A percentile compares a stretch with the other conserved stretches of the same genome.
phyloP scores from a whole-genome alignment of 2,113 vertebrate species.

The Xenopus borealis region DNA sequence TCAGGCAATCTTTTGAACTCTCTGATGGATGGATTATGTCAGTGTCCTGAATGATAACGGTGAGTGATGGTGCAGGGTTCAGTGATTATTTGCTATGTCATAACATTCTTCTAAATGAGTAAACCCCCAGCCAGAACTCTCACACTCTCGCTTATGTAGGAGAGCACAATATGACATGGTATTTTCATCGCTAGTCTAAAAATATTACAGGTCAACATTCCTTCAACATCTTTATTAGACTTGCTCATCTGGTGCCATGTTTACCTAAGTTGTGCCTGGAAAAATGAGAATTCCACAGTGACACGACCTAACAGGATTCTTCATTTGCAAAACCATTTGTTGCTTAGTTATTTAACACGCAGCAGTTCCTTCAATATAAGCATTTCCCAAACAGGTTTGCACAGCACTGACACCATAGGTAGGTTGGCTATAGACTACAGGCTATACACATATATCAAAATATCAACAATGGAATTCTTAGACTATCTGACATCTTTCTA shows the following conservation, averaged over 20 bases:
- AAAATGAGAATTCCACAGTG: constrained; percentile 32
- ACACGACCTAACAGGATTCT: neutral
- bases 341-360: constrained; percentile 2
- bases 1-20: too few relatives aligned
- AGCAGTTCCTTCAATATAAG: neutral
- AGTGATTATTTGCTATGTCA: too few relatives aligned
- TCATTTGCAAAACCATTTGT: neutral
- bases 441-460: too few relatives aligned
- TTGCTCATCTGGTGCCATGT: constrained; percentile 9
- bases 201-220: constrained; percentile 35
- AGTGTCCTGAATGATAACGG: too few relatives aligned
- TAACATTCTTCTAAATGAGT: too few relatives aligned
- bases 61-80: too few relatives aligned
- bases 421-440: neutral
- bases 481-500: too few relatives aligned
- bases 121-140: neutral
- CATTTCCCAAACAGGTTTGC: neutral
- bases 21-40: too few relatives aligned
- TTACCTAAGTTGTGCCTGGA: constrained; percentile 5
- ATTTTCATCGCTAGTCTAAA: constrained; percentile 32
- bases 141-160: constrained; percentile 25
- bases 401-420: neutral
- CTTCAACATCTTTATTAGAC: constrained; percentile 13
- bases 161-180: constrained; percentile 33
- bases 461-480: too few relatives aligned